These are phyloP conservation scores for Parapsyche elsis DNA, from an alignment of 1,140 invertebrate genomes.

Conservation along the genomic window DNA sequence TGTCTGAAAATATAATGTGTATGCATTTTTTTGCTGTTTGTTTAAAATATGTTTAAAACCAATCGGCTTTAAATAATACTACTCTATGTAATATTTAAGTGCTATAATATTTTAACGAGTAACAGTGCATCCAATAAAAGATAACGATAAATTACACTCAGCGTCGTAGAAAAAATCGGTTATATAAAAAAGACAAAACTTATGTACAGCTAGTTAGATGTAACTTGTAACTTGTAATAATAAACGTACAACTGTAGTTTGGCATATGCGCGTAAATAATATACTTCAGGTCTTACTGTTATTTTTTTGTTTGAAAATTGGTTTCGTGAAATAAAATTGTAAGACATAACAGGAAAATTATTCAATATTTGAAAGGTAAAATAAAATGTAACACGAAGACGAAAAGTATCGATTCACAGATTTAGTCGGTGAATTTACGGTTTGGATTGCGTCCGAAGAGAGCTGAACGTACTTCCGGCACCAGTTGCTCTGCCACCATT, in stretches of 20 bases:
- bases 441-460: conserved; percentile 96
- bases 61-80: conserved; percentile 8
- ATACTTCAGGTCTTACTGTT: no score
- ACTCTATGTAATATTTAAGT: background rate
- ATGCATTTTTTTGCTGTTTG: conserved; percentile 16
- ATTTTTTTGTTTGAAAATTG: no score
- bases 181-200: conserved; percentile 26
- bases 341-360: conserved; percentile 11
- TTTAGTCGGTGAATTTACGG: conserved; percentile 96
- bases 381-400: background rate
- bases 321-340: no score
- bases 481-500: conserved; percentile 91
- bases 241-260: conserved; percentile 6
- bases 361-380: conserved; percentile 2
- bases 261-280: background rate
- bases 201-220: conserved; percentile 30
- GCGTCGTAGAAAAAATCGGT: conserved; percentile 31
- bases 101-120: conserved; percentile 9
- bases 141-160: conserved; percentile 19
- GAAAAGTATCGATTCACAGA: background rate
- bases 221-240: background rate
- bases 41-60: background rate
- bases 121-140: conserved; percentile 28
- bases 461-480: conserved; percentile 93
- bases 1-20: conserved; percentile 25